phyloP scores from a whole-genome alignment of 2,113 vertebrate genomes.

The Microcebus ravelobensis region DNA sequence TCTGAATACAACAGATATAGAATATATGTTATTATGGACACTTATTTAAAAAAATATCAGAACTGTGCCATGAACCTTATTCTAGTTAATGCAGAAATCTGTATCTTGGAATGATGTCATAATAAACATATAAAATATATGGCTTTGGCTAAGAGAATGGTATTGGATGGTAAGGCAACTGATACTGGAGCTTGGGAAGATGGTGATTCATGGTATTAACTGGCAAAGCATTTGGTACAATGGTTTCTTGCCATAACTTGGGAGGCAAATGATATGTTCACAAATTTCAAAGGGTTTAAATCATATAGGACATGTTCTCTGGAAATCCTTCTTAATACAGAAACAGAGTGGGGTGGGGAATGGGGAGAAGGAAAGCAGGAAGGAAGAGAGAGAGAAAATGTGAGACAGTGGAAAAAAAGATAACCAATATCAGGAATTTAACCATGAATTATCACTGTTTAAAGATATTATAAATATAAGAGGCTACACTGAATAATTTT shows the following conservation, averaged over 20 bases:
- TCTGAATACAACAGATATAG: background rate
- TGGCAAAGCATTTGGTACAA: background rate
- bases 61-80: background rate
- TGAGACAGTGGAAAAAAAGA: background rate
- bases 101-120: background rate
- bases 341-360: background rate
- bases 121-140: background rate
- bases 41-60: background rate
- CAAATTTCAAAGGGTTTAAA: background rate
- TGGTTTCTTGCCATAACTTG: background rate
- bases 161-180: background rate
- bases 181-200: background rate
- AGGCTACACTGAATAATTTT: background rate
- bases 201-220: background rate
- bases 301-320: background rate
- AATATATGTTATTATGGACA: background rate
- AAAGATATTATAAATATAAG: background rate
- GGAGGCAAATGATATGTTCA: background rate
- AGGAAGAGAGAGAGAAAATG: background rate
- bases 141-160: background rate
- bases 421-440: background rate
- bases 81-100: background rate
- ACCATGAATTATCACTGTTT: background rate
- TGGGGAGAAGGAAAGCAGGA: background rate
- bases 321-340: background rate